A percentile compares a stretch with the other conserved stretches of the same genome.
phyloP scores from a whole-genome alignment of 35 echinoderm and acorn worm species.

The Hemicentrotus pulcherrimus region DNA sequence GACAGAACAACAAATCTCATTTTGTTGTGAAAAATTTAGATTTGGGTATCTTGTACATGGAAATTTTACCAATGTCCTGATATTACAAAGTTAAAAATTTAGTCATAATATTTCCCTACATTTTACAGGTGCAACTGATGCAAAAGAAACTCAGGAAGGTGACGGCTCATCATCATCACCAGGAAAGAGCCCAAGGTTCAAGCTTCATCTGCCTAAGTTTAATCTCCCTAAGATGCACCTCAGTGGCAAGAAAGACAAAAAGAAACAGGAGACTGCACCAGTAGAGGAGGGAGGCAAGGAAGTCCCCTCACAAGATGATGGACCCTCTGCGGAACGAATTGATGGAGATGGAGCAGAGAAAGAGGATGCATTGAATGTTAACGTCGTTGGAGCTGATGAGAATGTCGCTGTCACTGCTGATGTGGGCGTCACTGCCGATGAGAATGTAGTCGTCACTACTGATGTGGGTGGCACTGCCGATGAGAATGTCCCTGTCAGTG shows the following conservation, averaged over 20 bases:
- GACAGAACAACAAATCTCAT: background rate
- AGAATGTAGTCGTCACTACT: background rate
- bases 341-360: conserved; percentile 25
- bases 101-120: background rate
- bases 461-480: background rate
- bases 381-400: background rate
- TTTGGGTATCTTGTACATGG: background rate
- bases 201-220: conserved; percentile 54
- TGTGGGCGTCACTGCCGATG: background rate
- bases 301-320: background rate
- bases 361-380: too few species aligned
- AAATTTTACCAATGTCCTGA: background rate
- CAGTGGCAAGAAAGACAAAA: conserved; percentile 45
- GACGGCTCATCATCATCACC: background rate
- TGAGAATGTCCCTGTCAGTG: background rate
- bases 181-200: conserved; percentile 35
- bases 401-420: background rate
- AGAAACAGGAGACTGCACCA: background rate
- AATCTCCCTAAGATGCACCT: conserved; percentile 27
- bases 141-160: conserved; percentile 31
- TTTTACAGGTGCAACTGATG: background rate
- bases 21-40: background rate
- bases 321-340: background rate
- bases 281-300: background rate
- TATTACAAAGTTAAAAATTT: background rate